Base-by-base conservation (phyloP, 64 coral and sea anemone species). In the Montipora capricornis region DNA sequence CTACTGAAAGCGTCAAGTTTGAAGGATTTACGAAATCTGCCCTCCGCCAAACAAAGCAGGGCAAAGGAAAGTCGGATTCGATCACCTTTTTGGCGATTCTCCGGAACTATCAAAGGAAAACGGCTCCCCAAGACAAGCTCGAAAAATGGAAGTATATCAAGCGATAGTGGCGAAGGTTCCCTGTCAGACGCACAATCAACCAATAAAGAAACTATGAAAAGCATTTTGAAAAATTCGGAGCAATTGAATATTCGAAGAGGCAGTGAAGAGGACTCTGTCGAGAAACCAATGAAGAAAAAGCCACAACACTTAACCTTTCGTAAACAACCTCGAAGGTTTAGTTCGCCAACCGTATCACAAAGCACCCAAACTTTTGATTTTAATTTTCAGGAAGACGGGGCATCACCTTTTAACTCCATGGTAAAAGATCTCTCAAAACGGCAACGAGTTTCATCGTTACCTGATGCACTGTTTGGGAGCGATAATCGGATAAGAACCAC, bases 131-230 rank as follows among this genome's bases (percentile, higher is more conserved):
- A 86, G 45, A 17, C 64, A 17, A 49, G 66, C 37, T 16, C 3
- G 8, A 70, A 46, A 71, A 73, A 86, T 86, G 82, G 82, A 8
- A 86, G 82, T 20, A 86, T 86, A 49, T 86, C 82, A 15, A 86
- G 82, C 47, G 82, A 86, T 71, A 86, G 82, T 44, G 82, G 82
- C 19, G 82, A 86, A 71, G 82, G 82, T n/a, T 86, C 82, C 50
- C 8, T 86, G 7, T 73, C 82, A 12, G 64, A 86, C 50, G 19
- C 8, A n/a, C 82, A 86, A 24, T 50, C 82, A 73, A 24, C 82
- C 1, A 73, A 66, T 1, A 86, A 50, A 13, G 82, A 71, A 37
- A 61, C 14, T 16, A 53, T 64, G 15, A 83, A 83, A 51, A 22
- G 62, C n/a, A 47, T 69, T 71, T 86, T 86, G 14, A 17, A 46